Conservation (phyloP, 2,888 invertebrate species). For the Drosophila cracens region DNA sequence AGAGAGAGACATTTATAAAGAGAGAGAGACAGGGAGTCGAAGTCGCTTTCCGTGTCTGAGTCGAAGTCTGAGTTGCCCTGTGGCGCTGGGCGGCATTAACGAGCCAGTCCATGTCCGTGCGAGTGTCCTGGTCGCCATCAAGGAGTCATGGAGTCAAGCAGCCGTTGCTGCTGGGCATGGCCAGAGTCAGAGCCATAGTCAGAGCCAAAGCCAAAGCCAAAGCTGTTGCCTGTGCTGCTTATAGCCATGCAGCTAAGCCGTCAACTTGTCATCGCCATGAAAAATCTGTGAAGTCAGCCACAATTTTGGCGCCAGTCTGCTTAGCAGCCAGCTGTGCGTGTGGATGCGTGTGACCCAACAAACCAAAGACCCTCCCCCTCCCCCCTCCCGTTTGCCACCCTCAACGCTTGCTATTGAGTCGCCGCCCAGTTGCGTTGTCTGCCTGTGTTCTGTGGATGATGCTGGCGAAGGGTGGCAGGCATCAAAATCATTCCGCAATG, state of each 20-base stretch:
- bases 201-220: conserved; percentile 14
- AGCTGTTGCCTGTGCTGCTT: conserved; percentile 26
- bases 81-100: conserved; percentile 67
- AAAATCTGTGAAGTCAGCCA: conserved; percentile 83
- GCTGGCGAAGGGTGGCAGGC: conserved; percentile 3
- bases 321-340: conserved; percentile 80
- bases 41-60: conserved; percentile 24
- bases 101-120: conserved; percentile 53
- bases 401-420: neutral
- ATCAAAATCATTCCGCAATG: conserved; percentile 70
- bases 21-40: neutral
- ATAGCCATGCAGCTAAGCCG: conserved; percentile 60
- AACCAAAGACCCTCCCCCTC: neutral
- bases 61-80: conserved; percentile 51
- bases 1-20: neutral
- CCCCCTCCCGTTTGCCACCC: neutral
- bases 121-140: conserved; percentile 15
- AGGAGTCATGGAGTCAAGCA: conserved; percentile 47
- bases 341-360: conserved; percentile 64
- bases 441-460: neutral
- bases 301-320: conserved; percentile 83
- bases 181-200: conserved; percentile 23
- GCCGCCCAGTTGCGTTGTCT: neutral
- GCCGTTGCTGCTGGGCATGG: conserved; percentile 42
- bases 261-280: conserved; percentile 74